These are phyloP conservation scores for Upupa epops DNA, from an alignment of 2,113 vertebrate genomes.

Conservation along the genomic window DNA sequence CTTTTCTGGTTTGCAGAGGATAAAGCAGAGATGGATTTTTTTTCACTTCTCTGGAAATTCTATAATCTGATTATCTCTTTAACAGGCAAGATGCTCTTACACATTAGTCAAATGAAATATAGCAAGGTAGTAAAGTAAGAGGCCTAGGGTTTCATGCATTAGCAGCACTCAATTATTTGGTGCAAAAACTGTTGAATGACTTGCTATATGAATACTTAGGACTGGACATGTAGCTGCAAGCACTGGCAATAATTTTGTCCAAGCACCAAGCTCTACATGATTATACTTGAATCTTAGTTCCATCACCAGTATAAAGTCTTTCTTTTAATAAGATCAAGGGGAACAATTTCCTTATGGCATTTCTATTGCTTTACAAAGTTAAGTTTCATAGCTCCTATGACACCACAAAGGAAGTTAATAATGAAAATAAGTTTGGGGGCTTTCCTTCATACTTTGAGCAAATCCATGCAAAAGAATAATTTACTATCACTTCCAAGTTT, in stretches of 20 bases:
- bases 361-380: neutral
- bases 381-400: neutral
- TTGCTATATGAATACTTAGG: neutral
- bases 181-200: neutral
- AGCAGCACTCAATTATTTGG: neutral
- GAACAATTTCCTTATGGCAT: neutral
- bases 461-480: neutral
- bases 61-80: neutral
- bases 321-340: neutral
- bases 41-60: neutral
- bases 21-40: neutral
- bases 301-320: neutral
- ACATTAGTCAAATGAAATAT: neutral
- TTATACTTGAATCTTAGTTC: too few species aligned
- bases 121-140: neutral
- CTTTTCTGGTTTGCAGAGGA: neutral
- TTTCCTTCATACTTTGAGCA: neutral
- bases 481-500: neutral
- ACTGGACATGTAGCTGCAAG: neutral
- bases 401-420: neutral
- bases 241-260: neutral
- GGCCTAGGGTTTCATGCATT: neutral
- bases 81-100: neutral
- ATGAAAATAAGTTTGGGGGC: neutral
- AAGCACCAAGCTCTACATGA: neutral